These are phyloP conservation scores for Drosophila antonietae DNA, from an alignment of 2,888 invertebrate species.

Conservation along the genomic window DNA sequence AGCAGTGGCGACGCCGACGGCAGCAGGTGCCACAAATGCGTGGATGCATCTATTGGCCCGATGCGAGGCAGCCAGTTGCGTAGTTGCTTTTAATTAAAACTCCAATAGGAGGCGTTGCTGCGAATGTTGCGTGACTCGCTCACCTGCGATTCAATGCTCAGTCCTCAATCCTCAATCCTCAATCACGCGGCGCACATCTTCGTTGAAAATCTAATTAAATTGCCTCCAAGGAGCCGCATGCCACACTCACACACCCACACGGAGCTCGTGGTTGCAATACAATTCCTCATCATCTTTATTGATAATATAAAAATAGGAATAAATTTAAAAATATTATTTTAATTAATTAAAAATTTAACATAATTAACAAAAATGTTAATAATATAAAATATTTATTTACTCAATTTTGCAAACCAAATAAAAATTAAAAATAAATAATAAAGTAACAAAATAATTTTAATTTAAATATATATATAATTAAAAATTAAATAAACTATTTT, in stretches of 20 bases:
- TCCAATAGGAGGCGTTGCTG: conserved; percentile 60
- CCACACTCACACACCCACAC: background rate
- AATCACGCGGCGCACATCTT: conserved; percentile 65
- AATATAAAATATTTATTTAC: too few species aligned
- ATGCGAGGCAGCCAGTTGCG: conserved; percentile 23
- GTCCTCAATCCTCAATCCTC: conserved; percentile 39
- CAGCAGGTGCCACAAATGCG: conserved; percentile 62
- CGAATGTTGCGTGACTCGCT: conserved; percentile 30
- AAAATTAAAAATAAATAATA: too few species aligned
- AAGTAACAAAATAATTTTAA: too few species aligned
- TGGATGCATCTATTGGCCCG: conserved; percentile 31
- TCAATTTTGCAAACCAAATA: too few species aligned
- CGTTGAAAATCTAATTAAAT: conserved; percentile 71
- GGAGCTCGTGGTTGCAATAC: background rate
- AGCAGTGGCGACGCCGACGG: background rate
- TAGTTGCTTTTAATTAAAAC: conserved; percentile 81
- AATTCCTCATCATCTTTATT: background rate
- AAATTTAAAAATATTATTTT: too few species aligned
- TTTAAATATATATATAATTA: too few species aligned
- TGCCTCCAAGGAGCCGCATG: conserved; percentile 29
- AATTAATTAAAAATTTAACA: too few species aligned
- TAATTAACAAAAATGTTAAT: too few species aligned
- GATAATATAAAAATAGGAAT: too few species aligned
- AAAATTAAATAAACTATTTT: too few species aligned
- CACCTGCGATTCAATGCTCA: conserved; percentile 47